Conservation (phyloP, 2,888 invertebrate genomes). For the Gryllus longicercus region DNA sequence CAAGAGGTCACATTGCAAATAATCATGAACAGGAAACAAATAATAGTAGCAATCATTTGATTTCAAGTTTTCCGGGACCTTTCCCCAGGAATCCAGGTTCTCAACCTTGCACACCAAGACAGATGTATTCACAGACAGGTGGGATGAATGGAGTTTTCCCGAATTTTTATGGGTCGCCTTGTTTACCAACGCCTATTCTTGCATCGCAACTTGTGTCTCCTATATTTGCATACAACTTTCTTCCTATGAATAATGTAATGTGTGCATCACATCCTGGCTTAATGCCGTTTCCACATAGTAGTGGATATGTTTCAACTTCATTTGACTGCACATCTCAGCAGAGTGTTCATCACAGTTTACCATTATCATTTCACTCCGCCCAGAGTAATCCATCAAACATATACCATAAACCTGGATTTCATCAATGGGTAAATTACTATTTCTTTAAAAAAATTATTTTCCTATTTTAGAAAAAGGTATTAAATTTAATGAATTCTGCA, state of each 20-base stretch:
- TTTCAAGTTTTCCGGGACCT: too few relatives aligned
- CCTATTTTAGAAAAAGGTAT: too few relatives aligned
- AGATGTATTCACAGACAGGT: not conserved
- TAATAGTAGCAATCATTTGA: too few relatives aligned
- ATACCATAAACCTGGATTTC: not conserved
- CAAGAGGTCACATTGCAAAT: too few relatives aligned
- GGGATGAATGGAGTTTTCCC: not conserved
- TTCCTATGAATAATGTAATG: constrained; percentile 3
- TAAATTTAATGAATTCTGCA: too few relatives aligned
- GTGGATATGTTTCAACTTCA: not conserved
- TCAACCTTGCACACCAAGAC: not conserved
- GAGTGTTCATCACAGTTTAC: not conserved
- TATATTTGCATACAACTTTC: not conserved
- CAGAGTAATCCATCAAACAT: not conserved
- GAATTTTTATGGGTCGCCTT: not conserved
- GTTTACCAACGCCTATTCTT: not conserved
- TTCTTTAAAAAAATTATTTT: too few relatives aligned
- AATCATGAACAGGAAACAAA: too few relatives aligned
- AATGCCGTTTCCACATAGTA: not conserved
- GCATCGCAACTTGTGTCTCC: not conserved
- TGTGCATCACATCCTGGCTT: constrained; percentile 7
- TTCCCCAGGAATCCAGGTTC: not conserved
- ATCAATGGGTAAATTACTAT: not conserved
- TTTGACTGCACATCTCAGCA: not conserved
- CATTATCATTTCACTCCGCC: not conserved